Conservation (phyloP, 2,888 invertebrate genomes). For the Orchestes rusci region DNA sequence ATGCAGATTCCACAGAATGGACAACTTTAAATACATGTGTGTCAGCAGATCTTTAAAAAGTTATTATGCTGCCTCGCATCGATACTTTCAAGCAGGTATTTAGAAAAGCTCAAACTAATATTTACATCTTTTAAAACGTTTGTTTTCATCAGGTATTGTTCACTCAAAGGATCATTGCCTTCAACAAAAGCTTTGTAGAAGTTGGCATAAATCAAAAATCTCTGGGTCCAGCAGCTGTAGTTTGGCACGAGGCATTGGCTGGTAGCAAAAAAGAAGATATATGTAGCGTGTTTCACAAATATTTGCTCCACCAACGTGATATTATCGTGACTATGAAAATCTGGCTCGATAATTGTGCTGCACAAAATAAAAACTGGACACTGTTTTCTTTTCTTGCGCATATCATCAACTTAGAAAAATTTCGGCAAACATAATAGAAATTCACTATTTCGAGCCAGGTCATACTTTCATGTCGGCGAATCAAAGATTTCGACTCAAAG, state of each 20-base stretch:
- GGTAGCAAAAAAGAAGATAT: conserved; percentile 20
- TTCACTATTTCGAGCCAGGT: conserved; percentile 1
- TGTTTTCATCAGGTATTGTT: neutral
- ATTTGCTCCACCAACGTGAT: conserved; percentile 20
- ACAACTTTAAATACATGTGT: conserved; percentile 4
- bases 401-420: neutral
- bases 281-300: conserved; percentile 13
- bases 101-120: neutral
- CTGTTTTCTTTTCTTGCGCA: neutral
- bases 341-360: conserved; percentile 1
- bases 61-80: conserved; percentile 17
- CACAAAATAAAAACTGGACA: conserved; percentile 2
- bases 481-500: too few relatives aligned
- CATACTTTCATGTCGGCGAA: conserved; percentile 1
- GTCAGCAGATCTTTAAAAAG: conserved; percentile 12
- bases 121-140: neutral
- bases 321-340: neutral
- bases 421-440: neutral
- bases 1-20: conserved; percentile 4
- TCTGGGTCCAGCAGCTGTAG: conserved; percentile 12
- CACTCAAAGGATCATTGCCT: conserved; percentile 8
- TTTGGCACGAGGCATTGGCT: conserved; percentile 23
- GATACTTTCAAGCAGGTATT: conserved; percentile 13
- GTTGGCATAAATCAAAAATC: conserved; percentile 8
- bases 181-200: conserved; percentile 22